Evolutionary conservation across 2,888 invertebrate genomes (phyloP).

Genomic region (Diarsia dahlii): DNA sequence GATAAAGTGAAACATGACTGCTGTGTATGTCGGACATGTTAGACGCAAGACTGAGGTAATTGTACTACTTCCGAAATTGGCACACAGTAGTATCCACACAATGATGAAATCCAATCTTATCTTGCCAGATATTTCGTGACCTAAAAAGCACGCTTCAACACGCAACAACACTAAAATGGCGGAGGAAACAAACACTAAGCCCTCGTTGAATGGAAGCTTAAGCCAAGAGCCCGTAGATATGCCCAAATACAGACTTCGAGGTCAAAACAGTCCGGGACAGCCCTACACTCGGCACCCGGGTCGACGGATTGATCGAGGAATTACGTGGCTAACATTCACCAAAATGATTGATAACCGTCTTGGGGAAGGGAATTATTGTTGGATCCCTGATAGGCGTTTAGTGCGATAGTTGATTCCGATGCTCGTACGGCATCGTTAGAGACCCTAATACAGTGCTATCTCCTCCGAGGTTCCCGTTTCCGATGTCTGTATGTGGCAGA

Average conservation of each 20-base stretch:
- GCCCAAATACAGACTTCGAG: conserved; percentile 29
- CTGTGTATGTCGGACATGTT: neutral
- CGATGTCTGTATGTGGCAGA: conserved; percentile 39
- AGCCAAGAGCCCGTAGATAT: conserved; percentile 28
- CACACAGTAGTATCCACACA: neutral
- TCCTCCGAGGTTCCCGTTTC: conserved; percentile 36
- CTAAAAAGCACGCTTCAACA: conserved; percentile 29
- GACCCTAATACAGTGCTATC: conserved; percentile 62
- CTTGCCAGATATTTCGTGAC: conserved; percentile 7
- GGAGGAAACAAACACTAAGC: conserved; percentile 41
- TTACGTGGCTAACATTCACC: conserved; percentile 78
- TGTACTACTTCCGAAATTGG: conserved; percentile 3
- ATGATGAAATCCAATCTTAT: conserved; percentile 8
- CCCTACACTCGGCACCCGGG: conserved; percentile 63
- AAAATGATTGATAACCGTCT: conserved; percentile 81
- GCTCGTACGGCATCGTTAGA: conserved; percentile 55
- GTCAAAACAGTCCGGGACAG: conserved; percentile 43
- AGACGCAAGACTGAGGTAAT: conserved; percentile 2
- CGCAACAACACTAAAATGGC: conserved; percentile 28
- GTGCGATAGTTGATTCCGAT: conserved; percentile 73
- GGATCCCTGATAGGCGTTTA: conserved; percentile 67
- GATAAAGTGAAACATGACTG: conserved; percentile 1
- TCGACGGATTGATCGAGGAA: conserved; percentile 81
- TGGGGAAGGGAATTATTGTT: conserved; percentile 74
- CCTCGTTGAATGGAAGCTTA: conserved; percentile 40